Evolutionary conservation across 30 jellyfish, hydroid and myxozoan genomes (phyloP).

Genomic region (Turritopsis dohrnii): DNA sequence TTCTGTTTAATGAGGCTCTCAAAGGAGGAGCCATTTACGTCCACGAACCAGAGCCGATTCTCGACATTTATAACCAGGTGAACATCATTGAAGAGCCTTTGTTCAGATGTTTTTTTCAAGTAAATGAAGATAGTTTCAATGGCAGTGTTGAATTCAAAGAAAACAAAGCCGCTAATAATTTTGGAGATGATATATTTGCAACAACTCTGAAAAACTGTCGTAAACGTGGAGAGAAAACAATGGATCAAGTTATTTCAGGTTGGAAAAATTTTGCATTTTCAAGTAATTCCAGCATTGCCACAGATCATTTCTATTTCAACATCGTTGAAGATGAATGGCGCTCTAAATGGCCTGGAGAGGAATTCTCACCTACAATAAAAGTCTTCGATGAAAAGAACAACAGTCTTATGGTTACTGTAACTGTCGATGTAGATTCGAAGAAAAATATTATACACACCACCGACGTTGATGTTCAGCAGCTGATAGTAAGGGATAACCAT

Average conservation of each 20-base stretch:
- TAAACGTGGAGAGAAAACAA: neutral
- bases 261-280: slow-evolving; percentile 21
- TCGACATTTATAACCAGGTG: neutral
- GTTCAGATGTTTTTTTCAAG: neutral
- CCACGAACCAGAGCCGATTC: neutral
- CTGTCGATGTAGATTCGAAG: neutral
- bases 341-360: slow-evolving; percentile 15
- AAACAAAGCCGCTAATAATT: slow-evolving; percentile 9
- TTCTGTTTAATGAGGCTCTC: neutral
- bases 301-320: slow-evolving; percentile 2
- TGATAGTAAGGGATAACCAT: neutral
- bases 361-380: neutral
- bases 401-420: neutral
- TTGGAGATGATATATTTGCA: slow-evolving; percentile 30
- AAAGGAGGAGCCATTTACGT: slow-evolving; percentile 12
- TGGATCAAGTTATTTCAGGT: slow-evolving; percentile 1
- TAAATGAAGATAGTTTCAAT: neutral
- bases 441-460: neutral
- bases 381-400: slow-evolving; percentile 9
- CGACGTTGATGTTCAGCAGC: neutral
- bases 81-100: neutral
- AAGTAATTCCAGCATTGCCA: neutral
- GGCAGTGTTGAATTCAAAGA: slow-evolving; percentile 5
- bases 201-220: slow-evolving; percentile 26
- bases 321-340: neutral